Evolutionary conservation across 2,888 invertebrate species (phyloP).

Genomic region (Xanthorhoe designata): DNA sequence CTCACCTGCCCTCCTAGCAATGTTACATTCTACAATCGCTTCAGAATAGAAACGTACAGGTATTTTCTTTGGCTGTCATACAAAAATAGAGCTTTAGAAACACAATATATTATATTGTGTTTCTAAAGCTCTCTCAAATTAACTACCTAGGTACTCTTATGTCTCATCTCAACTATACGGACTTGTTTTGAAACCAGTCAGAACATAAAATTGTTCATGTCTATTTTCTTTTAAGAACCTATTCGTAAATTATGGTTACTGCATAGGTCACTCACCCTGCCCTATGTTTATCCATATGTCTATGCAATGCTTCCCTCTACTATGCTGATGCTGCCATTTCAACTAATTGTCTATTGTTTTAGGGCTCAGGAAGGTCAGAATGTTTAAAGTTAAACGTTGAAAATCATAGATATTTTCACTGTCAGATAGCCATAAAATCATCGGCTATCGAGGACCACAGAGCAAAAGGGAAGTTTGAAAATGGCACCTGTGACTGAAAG

Average conservation of each 20-base stretch:
- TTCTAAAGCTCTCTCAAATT: neutral
- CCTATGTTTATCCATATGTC: slow-evolving; percentile 55
- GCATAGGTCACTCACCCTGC: slow-evolving; percentile 55
- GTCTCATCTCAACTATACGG: too few relatives aligned
- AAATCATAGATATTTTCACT: neutral
- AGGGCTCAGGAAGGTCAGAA: neutral
- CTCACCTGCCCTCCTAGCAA: too few relatives aligned
- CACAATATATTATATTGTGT: too few relatives aligned
- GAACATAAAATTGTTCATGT: too few relatives aligned
- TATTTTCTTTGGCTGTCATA: too few relatives aligned
- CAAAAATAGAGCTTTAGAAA: too few relatives aligned
- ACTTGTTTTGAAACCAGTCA: too few relatives aligned
- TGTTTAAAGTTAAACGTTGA: neutral
- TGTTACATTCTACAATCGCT: too few relatives aligned
- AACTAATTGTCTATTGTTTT: slow-evolving; percentile 32
- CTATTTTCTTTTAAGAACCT: neutral
- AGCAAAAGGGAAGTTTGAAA: too few relatives aligned
- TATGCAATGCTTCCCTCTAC: slow-evolving; percentile 45
- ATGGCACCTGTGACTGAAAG: too few relatives aligned
- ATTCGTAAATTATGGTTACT: slow-evolving; percentile 19
- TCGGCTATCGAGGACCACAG: too few relatives aligned
- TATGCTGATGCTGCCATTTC: slow-evolving; percentile 34
- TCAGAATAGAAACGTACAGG: too few relatives aligned
- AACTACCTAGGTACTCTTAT: neutral
- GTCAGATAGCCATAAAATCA: neutral